phyloP scores from a whole-genome alignment of 64 coral and sea anemone species.

The Montipora capricornis region DNA sequence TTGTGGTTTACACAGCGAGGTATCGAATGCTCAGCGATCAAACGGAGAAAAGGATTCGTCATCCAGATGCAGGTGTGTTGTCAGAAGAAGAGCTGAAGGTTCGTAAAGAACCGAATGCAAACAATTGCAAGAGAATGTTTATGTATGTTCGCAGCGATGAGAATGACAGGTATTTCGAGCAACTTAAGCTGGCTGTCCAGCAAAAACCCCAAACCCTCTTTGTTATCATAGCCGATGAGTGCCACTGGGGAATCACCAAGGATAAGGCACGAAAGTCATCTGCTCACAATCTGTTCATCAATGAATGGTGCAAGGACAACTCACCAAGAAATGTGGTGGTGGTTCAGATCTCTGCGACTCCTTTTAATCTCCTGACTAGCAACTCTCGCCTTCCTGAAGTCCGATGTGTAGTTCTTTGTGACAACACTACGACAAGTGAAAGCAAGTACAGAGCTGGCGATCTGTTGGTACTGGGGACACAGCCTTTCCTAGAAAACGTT shows the following conservation, averaged over 20 bases:
- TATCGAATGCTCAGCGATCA: slow-evolving; percentile 77
- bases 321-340: neutral
- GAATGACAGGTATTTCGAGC: slow-evolving; percentile 38
- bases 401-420: neutral
- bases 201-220: slow-evolving; percentile 57
- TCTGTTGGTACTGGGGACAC: neutral
- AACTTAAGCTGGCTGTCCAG: slow-evolving; percentile 40
- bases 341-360: neutral
- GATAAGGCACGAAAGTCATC: slow-evolving; percentile 60
- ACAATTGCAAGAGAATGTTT: slow-evolving; percentile 40
- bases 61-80: slow-evolving; percentile 76
- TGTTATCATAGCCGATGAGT: slow-evolving; percentile 72
- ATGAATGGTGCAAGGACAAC: too few relatives aligned
- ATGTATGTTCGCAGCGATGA: slow-evolving; percentile 72
- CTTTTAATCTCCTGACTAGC: neutral
- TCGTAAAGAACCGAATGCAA: neutral
- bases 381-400: neutral
- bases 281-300: slow-evolving; percentile 39
- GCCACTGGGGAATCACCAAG: slow-evolving; percentile 78
- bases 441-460: neutral
- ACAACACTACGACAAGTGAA: neutral
- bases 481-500: too few relatives aligned
- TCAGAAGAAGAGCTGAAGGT: slow-evolving; percentile 25
- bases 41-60: slow-evolving; percentile 65
- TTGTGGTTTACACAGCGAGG: slow-evolving; percentile 73